A percentile compares a stretch with the other conserved stretches of the same genome.
These are phyloP conservation scores for Echiichthys vipera DNA, from an alignment of 2,797 vertebrate species.

Conservation along the genomic window DNA sequence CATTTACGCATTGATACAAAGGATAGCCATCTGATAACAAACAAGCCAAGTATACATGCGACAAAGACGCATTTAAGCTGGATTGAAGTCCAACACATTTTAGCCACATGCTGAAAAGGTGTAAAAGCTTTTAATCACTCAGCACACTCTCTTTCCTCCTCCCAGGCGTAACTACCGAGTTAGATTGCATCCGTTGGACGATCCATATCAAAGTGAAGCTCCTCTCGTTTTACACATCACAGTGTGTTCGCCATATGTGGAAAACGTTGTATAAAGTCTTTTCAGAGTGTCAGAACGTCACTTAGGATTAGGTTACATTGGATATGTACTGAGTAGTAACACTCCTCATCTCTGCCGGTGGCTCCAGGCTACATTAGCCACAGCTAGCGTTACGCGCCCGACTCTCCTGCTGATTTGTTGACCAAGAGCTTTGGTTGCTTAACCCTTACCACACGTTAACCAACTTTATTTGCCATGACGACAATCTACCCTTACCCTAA, in stretches of 20 bases:
- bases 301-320: too few relatives aligned
- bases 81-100: background rate
- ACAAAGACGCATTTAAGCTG: background rate
- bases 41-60: background rate
- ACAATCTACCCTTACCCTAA: slow-evolving; percentile 13
- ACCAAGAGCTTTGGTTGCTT: background rate
- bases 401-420: background rate
- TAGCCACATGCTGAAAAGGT: slow-evolving; percentile 5
- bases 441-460: background rate
- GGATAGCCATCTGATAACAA: background rate
- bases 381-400: background rate
- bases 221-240: background rate
- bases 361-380: background rate
- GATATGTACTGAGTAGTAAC: too few relatives aligned
- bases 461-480: slow-evolving; percentile 1
- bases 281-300: background rate
- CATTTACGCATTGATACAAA: slow-evolving; percentile 24
- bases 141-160: background rate
- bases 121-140: background rate
- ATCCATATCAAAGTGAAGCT: background rate
- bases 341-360: background rate
- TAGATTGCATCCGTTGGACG: background rate
- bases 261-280: background rate
- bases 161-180: background rate
- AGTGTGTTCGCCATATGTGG: background rate